Evolutionary conservation across 2,797 vertebrate genomes (phyloP).

Genomic region (Muscicapa comitata): DNA sequence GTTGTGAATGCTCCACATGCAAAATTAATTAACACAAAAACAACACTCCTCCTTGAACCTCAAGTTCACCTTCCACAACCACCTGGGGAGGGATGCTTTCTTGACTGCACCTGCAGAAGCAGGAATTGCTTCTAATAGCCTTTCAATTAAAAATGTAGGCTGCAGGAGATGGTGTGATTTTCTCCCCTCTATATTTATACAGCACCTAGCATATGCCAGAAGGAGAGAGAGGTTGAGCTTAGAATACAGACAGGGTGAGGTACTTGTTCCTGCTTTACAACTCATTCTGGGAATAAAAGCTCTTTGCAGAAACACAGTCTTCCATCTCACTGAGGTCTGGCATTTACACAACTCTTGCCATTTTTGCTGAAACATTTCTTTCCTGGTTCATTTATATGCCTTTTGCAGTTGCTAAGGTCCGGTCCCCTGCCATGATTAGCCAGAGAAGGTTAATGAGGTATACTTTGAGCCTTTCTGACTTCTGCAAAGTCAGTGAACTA

Average conservation of each 20-base stretch:
- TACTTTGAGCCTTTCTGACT: conserved; percentile 31
- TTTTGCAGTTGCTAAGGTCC: conserved; percentile 51
- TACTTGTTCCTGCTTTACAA: conserved; percentile 10
- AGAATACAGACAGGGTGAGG: background rate
- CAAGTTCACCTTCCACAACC: conserved; percentile 56
- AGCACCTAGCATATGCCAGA: background rate
- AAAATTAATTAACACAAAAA: conserved; percentile 72
- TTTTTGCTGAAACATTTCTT: conserved; percentile 55
- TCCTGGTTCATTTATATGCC: conserved; percentile 39
- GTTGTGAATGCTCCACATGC: conserved; percentile 61
- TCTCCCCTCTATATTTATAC: conserved; percentile 11
- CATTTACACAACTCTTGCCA: conserved; percentile 51
- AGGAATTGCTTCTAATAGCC: conserved; percentile 48
- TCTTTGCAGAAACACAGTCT: conserved; percentile 13
- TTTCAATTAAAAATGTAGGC: conserved; percentile 34
- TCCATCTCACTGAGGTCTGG: conserved; percentile 2
- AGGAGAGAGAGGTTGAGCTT: background rate
- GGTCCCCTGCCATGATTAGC: conserved; percentile 60
- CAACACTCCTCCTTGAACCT: conserved; percentile 28
- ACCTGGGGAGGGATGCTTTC: conserved; percentile 49
- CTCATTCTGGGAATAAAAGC: conserved; percentile 45
- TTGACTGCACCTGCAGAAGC: conserved; percentile 53
- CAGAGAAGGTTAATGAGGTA: conserved; percentile 68
- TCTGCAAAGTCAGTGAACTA: conserved; percentile 20
- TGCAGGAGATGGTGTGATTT: conserved; percentile 20